Base-by-base conservation (phyloP, 2,113 vertebrate genomes). In the Dolichotis patagonum region DNA sequence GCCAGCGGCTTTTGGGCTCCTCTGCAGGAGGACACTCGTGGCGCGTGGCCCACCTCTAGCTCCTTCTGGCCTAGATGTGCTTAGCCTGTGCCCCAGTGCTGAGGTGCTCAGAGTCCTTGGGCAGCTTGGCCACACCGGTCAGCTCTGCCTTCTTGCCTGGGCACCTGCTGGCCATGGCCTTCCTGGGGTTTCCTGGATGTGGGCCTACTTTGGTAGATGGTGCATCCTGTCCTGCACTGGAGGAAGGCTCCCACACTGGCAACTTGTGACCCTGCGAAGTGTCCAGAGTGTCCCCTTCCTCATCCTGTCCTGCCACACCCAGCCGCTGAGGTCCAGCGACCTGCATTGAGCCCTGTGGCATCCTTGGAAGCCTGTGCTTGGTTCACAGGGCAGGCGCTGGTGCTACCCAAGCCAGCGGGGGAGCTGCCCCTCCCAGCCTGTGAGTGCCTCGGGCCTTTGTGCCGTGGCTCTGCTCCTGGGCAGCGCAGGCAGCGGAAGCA, bases 111-210 rank as follows among this genome's bases (percentile, higher is more conserved):
- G 43, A 13, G 65, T 38, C 13, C 63, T 52, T 0, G 0, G 0
- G 10, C 7, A 6, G 90, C 49, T 8, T 1, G 0, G 0, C 5
- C 7, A 10, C 4, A 5, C 32, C n/a, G 41, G 24, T 20, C 0
- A 1, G n/a, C 20, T 1, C 46, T 13, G 13, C 56, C 9, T 16
- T n/a, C 16, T 71, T 60, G 26, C 17, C 4, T 1, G n/a, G 54
- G n/a, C 1, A 4, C 32, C 75, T 88, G 91, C 77, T 5, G 26
- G 12, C 5, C 2, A 0, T 1, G 22, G 49, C 32, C 54, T 77
- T 28, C 19, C 30, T 26, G 1, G 43, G 52, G 80, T 28, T 28
- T 20, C 71, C 80, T 12, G 7, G 20, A 14, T 13, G 46, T 4
- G 14, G 58, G 26, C 3, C 22, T 30, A 2, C 19, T 32, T 22